Conservation (phyloP, 2,113 vertebrate species). For the Chionodraco myersi region DNA sequence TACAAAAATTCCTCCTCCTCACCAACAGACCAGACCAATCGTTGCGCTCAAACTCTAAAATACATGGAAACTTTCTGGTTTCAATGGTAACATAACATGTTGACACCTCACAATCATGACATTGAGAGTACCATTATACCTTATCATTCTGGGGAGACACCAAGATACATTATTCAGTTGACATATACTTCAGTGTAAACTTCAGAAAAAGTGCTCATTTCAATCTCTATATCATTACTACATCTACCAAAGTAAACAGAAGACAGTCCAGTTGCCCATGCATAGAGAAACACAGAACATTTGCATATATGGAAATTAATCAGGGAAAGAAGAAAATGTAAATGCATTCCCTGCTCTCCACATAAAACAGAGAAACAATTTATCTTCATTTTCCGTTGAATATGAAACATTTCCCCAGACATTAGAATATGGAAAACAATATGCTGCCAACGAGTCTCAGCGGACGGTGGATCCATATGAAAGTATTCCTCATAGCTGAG, state of each 20-base stretch:
- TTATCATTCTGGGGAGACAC: neutral
- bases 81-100: neutral
- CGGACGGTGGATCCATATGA: slow-evolving; percentile 63
- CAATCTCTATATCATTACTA: slow-evolving; percentile 25
- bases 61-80: too few species aligned
- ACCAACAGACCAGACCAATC: neutral
- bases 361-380: slow-evolving; percentile 63
- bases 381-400: slow-evolving; percentile 73
- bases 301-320: slow-evolving; percentile 65
- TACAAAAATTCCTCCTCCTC: neutral
- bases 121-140: neutral
- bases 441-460: slow-evolving; percentile 66
- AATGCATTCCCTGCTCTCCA: slow-evolving; percentile 51
- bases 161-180: neutral
- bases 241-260: slow-evolving; percentile 28
- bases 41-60: slow-evolving; percentile 1
- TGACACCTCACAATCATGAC: neutral
- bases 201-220: slow-evolving; percentile 26
- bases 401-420: slow-evolving; percentile 64
- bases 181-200: neutral
- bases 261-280: slow-evolving; percentile 21
- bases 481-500: slow-evolving; percentile 52
- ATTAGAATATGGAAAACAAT: slow-evolving; percentile 68
- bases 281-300: slow-evolving; percentile 43
- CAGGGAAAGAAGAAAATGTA: slow-evolving; percentile 51